Conservation (phyloP, 2,888 invertebrate species). For the Criorhina ranunculi region DNA sequence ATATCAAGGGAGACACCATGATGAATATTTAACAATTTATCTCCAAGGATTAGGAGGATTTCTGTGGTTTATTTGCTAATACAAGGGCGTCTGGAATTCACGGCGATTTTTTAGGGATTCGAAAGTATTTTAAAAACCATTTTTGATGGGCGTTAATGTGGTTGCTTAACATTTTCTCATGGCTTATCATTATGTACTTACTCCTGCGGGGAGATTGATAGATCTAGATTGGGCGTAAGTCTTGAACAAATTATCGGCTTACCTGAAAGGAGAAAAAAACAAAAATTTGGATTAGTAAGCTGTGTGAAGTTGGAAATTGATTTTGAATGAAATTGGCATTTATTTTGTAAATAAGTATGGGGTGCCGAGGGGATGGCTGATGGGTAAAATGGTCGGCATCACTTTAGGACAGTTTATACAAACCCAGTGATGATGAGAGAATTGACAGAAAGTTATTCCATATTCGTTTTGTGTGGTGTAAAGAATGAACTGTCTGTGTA, state of each 20-base stretch:
- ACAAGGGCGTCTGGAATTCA: not conserved
- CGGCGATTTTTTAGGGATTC: constrained; percentile 56
- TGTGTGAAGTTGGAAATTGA: constrained; percentile 8
- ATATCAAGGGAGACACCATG: constrained; percentile 22
- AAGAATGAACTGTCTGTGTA: too few species aligned
- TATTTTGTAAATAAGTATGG: constrained; percentile 14
- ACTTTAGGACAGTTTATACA: too few species aligned
- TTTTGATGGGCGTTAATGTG: constrained; percentile 45
- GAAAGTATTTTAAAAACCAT: constrained; percentile 46
- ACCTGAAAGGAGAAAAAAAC: constrained; percentile 62
- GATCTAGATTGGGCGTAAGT: constrained; percentile 32
- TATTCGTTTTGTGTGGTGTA: too few species aligned
- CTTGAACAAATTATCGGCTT: constrained; percentile 71
- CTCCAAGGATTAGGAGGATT: constrained; percentile 50
- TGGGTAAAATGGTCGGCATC: too few species aligned
- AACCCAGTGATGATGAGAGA: too few species aligned
- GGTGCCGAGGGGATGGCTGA: constrained; percentile 16
- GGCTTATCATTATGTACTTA: constrained; percentile 56
- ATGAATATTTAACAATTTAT: constrained; percentile 70
- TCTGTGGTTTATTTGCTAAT: constrained; percentile 39
- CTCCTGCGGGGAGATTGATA: constrained; percentile 17
- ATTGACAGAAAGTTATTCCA: too few species aligned
- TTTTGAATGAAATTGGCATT: constrained; percentile 32
- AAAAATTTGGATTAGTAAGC: constrained; percentile 17
- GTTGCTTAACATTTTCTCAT: constrained; percentile 37